These are phyloP conservation scores for Malaclemys terrapin DNA, from an alignment of 2,113 vertebrate genomes.

Conservation along the genomic window DNA sequence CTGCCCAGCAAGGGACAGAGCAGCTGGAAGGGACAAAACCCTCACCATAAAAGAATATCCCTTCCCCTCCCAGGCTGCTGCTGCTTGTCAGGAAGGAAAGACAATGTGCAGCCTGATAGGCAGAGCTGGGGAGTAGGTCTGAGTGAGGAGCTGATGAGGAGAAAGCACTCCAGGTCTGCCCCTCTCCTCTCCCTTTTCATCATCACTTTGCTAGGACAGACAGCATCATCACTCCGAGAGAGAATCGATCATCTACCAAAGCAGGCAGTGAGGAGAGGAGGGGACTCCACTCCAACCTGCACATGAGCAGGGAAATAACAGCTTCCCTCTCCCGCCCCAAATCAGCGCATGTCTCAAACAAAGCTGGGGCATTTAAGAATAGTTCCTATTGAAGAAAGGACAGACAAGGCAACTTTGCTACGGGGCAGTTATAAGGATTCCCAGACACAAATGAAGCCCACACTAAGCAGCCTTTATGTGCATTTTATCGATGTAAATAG, in stretches of 20 bases:
- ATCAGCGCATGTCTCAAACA: too few relatives aligned
- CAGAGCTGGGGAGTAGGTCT: not conserved
- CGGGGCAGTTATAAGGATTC: not conserved
- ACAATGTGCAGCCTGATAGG: conserved; percentile 18
- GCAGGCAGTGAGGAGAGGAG: not conserved
- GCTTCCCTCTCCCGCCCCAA: not conserved
- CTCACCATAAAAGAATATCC: not conserved
- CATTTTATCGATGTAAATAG: fast-evolving
- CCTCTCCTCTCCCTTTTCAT: conserved; percentile 63
- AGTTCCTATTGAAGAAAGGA: not conserved
- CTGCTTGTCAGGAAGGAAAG: not conserved
- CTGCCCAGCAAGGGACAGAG: not conserved
- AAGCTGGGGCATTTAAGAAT: not conserved
- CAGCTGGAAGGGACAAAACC: conserved; percentile 14
- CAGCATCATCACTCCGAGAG: conserved; percentile 23
- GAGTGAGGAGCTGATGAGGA: not conserved
- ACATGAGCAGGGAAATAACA: not conserved
- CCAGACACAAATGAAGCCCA: not conserved
- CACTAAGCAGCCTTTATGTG: not conserved
- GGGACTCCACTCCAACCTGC: not conserved
- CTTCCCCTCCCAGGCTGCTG: not conserved
- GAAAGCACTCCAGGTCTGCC: conserved; percentile 30
- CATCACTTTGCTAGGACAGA: conserved; percentile 66
- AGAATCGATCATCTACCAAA: not conserved
- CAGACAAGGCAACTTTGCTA: not conserved